phyloP scores from a whole-genome alignment of 2,888 invertebrate genomes.

The Chloroclystis v-ata region DNA sequence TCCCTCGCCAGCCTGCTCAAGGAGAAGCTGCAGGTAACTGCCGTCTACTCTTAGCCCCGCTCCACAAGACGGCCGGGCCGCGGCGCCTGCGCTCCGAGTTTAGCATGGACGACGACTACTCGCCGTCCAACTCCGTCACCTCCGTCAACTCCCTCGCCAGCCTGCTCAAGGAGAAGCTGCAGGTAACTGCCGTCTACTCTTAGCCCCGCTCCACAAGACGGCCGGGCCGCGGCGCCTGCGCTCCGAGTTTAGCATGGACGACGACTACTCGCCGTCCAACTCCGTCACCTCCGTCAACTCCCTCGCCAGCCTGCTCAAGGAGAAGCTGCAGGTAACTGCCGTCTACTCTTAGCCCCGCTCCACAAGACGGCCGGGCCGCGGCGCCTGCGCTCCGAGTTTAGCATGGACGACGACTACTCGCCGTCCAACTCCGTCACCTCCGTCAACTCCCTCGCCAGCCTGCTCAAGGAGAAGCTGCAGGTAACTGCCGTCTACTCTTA shows the following conservation, averaged over 20 bases:
- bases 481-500: no score
- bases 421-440: conserved; percentile 89
- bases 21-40: conserved; percentile 88
- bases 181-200: no score
- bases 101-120: conserved; percentile 81
- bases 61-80: conserved; percentile 78
- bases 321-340: conserved; percentile 88
- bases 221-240: conserved; percentile 71
- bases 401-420: conserved; percentile 81
- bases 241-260: conserved; percentile 78
- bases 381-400: conserved; percentile 74
- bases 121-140: conserved; percentile 87
- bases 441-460: conserved; percentile 89
- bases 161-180: conserved; percentile 88
- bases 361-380: conserved; percentile 77
- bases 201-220: conserved; percentile 81
- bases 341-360: no score
- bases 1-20: conserved; percentile 89
- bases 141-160: conserved; percentile 91
- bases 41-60: no score
- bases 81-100: conserved; percentile 74
- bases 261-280: conserved; percentile 83
- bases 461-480: conserved; percentile 89
- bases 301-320: conserved; percentile 87
- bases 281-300: conserved; percentile 92